Base-by-base conservation (phyloP, 1,140 invertebrate genomes). In the Polyergus mexicanus region DNA sequence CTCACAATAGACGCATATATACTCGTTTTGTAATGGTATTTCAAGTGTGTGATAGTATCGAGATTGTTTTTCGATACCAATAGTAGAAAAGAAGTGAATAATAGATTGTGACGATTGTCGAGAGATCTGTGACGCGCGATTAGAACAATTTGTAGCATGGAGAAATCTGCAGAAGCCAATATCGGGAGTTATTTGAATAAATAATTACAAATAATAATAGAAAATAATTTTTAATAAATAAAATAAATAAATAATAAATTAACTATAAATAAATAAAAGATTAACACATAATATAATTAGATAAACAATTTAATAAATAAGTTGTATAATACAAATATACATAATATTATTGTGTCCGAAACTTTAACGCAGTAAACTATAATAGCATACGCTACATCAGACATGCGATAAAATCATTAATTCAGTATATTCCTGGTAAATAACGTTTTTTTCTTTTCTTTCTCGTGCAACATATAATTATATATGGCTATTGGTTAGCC, bases 51-150 rank as follows among this genome's bases (percentile, higher is more conserved):
- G 19, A 3, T 11, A 11, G 10, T 78, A 38, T 54, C 19, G 35
- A 32, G 13, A 78, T 66, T 78, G 28, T 66, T 25, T 11, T 78
- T 19, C 28, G 7, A 78, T 44, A n/a, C 13, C 4, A 32, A 65
- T 8, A 13, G 51, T 51, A 62, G 16, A 66, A 51, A 1, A 76
- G 32, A 35, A 51, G 16, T 7, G 16, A 25, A 54, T 72, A 19
- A 58, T n/a, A 41, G 22, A 75, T 71, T 10, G 25, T 38, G 3
- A 7, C n/a, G 38, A 22, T 58, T 58, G 16, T 19, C 47, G 13
- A 16, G 47, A 51, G n/a, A 58, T 58, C 35, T 1, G 0, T 51
- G 47, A 51, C 16, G 16, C 1, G 44, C 47, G 47, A 41, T 58
- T 58, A 19, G 3, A 1, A 3, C 13, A 16, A 35, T 58, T 58